Percentiles rank a stretch among this genome's conserved stretches.
phyloP scores from a whole-genome alignment of 2,113 vertebrate genomes.

The Rissa tridactyla region DNA sequence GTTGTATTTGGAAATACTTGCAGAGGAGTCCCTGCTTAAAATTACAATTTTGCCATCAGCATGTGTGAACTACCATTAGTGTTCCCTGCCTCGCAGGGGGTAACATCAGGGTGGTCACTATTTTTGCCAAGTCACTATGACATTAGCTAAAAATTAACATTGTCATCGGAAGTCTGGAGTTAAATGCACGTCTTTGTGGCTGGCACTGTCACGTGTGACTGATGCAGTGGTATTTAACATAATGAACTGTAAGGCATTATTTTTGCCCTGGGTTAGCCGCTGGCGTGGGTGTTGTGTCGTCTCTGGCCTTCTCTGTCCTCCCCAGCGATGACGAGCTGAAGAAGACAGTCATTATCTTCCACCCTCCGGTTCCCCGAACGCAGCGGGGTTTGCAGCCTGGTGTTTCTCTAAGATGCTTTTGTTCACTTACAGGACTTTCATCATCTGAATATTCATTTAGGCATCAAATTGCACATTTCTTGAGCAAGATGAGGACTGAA shows the following conservation, averaged over 20 bases:
- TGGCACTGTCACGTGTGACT: neutral
- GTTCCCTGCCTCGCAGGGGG: neutral
- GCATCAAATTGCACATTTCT: conserved; percentile 5
- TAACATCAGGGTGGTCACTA: neutral
- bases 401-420: conserved; percentile 47
- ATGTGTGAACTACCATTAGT: neutral
- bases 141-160: neutral
- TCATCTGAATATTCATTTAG: conserved; percentile 49
- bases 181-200: neutral
- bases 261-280: neutral
- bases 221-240: neutral
- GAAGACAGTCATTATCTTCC: neutral
- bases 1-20: neutral
- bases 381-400: neutral
- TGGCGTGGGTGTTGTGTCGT: neutral
- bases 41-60: neutral
- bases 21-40: neutral
- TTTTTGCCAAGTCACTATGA: neutral
- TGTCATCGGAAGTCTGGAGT: neutral
- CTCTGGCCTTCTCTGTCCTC: neutral
- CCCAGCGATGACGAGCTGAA: neutral
- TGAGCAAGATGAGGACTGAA: neutral
- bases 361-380: neutral
- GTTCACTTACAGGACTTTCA: conserved; percentile 32
- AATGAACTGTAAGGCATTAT: neutral